These are phyloP conservation scores for Volucella inanis DNA, from an alignment of 2,888 invertebrate species.

Conservation along the genomic window DNA sequence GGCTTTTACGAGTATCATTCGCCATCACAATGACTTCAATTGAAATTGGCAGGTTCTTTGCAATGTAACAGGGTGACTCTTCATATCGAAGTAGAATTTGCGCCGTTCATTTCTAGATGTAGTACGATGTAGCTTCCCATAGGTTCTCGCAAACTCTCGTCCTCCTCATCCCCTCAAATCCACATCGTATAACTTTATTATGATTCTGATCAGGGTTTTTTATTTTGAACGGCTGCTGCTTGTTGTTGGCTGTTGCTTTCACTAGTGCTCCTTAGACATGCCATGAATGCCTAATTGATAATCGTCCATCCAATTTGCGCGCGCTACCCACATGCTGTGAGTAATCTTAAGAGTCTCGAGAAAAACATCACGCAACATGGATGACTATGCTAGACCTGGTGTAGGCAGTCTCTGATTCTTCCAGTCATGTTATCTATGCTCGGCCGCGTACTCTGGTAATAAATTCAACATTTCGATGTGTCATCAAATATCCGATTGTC, in stretches of 20 bases:
- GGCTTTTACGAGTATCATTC: constrained; percentile 18
- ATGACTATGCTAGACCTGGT: constrained; percentile 30
- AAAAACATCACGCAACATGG: constrained; percentile 56
- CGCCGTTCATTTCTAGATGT: constrained; percentile 44
- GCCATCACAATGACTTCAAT: constrained; percentile 40
- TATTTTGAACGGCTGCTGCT: constrained; percentile 37
- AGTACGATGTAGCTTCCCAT: not conserved
- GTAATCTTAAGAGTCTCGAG: constrained; percentile 45
- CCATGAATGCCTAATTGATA: constrained; percentile 73
- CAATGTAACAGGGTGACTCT: constrained; percentile 19
- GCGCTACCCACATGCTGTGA: constrained; percentile 64
- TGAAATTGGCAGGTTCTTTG: constrained; percentile 32
- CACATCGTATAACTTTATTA: constrained; percentile 51
- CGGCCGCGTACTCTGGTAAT: constrained; percentile 39
- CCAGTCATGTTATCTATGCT: constrained; percentile 17
- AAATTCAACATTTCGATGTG: constrained; percentile 69
- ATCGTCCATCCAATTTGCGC: constrained; percentile 59
- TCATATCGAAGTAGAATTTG: constrained; percentile 47
- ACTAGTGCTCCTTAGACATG: constrained; percentile 66
- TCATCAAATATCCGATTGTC: constrained; percentile 68
- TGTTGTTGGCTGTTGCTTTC: constrained; percentile 55
- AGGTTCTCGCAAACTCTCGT: not conserved
- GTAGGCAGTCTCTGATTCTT: not conserved
- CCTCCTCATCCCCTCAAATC: not conserved
- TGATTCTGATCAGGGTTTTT: constrained; percentile 51